phyloP scores from a whole-genome alignment of 2,113 vertebrate species.

The Bostrychus sinensis region DNA sequence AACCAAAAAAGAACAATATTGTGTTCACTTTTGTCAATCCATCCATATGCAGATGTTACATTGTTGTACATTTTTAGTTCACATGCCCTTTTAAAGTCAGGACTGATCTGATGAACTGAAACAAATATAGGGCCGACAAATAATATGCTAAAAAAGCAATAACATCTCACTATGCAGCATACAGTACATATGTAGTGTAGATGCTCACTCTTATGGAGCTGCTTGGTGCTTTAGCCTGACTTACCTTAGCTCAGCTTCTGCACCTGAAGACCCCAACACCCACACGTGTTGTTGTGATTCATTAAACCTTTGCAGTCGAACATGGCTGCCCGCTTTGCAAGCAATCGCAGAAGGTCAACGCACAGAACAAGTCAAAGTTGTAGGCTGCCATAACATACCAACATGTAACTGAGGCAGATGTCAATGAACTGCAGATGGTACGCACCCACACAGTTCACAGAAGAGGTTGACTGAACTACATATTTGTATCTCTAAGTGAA shows the following conservation, averaged over 20 bases:
- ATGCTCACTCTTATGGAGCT: background rate
- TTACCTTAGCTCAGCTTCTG: background rate
- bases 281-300: background rate
- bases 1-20: background rate
- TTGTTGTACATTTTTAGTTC: no score
- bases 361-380: background rate
- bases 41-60: background rate
- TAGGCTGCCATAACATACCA: background rate
- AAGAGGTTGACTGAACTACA: background rate
- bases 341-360: conserved; percentile 1
- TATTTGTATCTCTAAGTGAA: background rate
- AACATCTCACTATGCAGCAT: background rate
- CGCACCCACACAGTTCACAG: background rate
- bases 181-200: no score
- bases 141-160: background rate
- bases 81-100: background rate
- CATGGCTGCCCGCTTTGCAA: background rate
- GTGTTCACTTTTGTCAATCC: background rate
- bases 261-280: background rate
- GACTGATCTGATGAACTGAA: background rate
- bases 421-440: background rate
- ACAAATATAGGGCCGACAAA: background rate
- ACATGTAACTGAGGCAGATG: background rate
- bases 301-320: background rate
- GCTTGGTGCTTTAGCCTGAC: background rate